A percentile compares a stretch with the other conserved stretches of the same genome.
Evolutionary conservation across 2,888 invertebrate genomes (phyloP).

Genomic region (Tenthredo mesomela): DNA sequence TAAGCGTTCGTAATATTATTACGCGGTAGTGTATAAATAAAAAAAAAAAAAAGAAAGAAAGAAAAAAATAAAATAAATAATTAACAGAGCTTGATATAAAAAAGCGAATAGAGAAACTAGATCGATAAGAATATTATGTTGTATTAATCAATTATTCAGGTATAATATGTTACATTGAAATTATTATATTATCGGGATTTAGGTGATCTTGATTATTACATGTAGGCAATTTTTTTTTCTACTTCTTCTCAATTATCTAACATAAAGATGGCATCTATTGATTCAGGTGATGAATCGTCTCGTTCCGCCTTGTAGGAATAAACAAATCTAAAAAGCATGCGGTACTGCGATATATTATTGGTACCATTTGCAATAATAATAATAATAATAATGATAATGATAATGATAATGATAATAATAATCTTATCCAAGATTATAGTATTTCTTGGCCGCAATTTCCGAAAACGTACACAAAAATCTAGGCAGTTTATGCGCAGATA

Average conservation of each 20-base stretch:
- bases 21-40: background rate
- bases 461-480: background rate
- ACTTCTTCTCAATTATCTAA: background rate
- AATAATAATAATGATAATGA: background rate
- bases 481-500: background rate
- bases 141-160: conserved; percentile 9
- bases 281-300: conserved; percentile 2
- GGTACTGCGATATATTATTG: background rate
- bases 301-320: background rate
- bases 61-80: background rate
- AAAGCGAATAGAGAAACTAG: background rate
- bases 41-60: background rate
- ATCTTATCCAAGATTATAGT: background rate
- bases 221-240: background rate
- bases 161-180: conserved; percentile 7
- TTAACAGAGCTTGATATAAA: background rate
- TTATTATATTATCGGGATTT: conserved; percentile 16
- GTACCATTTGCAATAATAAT: background rate
- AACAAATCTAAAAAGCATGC: background rate
- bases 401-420: too few relatives aligned
- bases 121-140: conserved; percentile 32
- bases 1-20: conserved; percentile 26
- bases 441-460: background rate
- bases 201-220: background rate
- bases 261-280: background rate